Percentiles rank a stretch among this genome's conserved stretches.
Conservation (phyloP, 2,888 invertebrate genomes). For the Eristalis intricaria region DNA sequence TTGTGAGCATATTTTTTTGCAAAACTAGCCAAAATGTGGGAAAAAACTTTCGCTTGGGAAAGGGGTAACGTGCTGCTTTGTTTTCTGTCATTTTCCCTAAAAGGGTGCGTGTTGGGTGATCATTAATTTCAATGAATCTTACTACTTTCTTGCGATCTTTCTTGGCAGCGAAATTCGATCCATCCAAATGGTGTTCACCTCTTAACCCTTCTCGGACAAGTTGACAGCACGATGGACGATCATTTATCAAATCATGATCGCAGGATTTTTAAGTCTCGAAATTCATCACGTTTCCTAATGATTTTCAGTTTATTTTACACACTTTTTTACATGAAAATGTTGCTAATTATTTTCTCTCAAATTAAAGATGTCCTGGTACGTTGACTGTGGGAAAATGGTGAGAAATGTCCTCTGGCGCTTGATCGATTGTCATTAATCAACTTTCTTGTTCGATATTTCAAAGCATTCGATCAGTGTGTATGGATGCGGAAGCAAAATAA, state of each 20-base stretch:
- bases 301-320: conserved; percentile 28
- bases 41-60: conserved; percentile 39
- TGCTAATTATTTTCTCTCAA: conserved; percentile 48
- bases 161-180: conserved; percentile 49
- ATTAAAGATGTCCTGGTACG: conserved; percentile 56
- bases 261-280: conserved; percentile 44
- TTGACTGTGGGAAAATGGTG: conserved; percentile 52
- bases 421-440: conserved; percentile 69
- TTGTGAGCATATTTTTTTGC: not conserved
- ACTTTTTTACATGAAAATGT: conserved; percentile 47
- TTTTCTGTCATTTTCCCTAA: conserved; percentile 64
- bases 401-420: conserved; percentile 27
- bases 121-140: conserved; percentile 52
- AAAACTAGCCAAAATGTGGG: conserved; percentile 48
- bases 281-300: conserved; percentile 66
- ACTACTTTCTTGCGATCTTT: conserved; percentile 12
- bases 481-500: conserved; percentile 40
- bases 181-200: conserved; percentile 67
- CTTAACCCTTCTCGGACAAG: conserved; percentile 50
- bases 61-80: conserved; percentile 61
- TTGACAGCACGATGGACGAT: conserved; percentile 27
- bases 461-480: conserved; percentile 10
- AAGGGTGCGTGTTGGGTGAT: conserved; percentile 58
- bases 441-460: conserved; percentile 23
- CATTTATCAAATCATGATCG: conserved; percentile 57